Evolutionary conservation across 2,888 invertebrate species (phyloP).

Genomic region (Tanaodytes sp.): DNA sequence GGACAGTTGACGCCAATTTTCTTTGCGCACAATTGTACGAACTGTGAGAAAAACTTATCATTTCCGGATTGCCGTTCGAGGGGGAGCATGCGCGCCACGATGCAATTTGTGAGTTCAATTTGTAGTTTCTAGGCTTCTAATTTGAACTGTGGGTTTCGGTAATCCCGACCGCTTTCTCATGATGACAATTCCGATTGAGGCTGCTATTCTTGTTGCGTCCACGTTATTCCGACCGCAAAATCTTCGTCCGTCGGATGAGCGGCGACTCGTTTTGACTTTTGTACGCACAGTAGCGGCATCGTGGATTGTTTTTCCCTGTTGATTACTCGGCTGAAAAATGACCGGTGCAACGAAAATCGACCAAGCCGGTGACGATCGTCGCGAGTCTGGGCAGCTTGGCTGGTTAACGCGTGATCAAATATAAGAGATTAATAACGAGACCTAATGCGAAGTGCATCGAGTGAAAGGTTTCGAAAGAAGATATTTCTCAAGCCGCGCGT

Average conservation of each 20-base stretch:
- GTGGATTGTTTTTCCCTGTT: not conserved
- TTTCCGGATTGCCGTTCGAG: conserved; percentile 54
- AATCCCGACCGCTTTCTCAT: conserved; percentile 67
- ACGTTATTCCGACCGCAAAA: conserved; percentile 62
- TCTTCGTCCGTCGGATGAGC: conserved; percentile 65
- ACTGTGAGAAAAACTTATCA: conserved; percentile 34
- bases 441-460: conserved; percentile 40
- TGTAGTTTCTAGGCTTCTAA: conserved; percentile 67
- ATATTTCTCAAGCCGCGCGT: conserved; percentile 51
- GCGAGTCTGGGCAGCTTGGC: too few relatives aligned
- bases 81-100: conserved; percentile 55
- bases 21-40: too few relatives aligned
- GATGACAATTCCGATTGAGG: conserved; percentile 62
- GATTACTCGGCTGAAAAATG: too few relatives aligned
- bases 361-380: too few relatives aligned
- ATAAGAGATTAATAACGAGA: conserved; percentile 35
- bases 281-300: conserved; percentile 12
- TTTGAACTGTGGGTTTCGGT: conserved; percentile 70
- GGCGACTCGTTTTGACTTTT: conserved; percentile 52
- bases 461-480: conserved; percentile 52
- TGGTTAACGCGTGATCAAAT: conserved; percentile 32
- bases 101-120: conserved; percentile 68
- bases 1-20: too few relatives aligned
- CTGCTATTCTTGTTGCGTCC: conserved; percentile 52
- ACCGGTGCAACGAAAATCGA: too few relatives aligned